Base-by-base conservation (phyloP, 2,888 invertebrate species). In the Brachylomia viminalis region DNA sequence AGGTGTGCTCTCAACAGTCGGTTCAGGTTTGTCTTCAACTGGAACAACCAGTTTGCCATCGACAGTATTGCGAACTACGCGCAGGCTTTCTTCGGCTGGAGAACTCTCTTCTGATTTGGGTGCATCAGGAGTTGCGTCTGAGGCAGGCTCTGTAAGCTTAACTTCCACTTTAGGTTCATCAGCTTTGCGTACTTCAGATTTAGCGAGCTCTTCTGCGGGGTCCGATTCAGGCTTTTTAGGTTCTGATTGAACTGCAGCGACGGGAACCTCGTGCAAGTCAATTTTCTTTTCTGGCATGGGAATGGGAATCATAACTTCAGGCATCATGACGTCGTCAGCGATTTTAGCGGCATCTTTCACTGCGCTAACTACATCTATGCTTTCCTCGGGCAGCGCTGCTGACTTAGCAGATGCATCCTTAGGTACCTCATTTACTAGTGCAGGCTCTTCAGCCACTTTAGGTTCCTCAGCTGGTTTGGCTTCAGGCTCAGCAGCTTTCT, bases 1-100 rank as follows among this genome's bases (percentile, higher is more conserved):
- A 68, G 84, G 71, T 45, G 74, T 80, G 69, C 61, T 80, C 27
- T 71, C 70, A 38, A 58, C 61, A 54, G 52, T 47, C 30, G 75
- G 59, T 65, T 85, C 86, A 82, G 82, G 86, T 86, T 68, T 68
- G 42, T 80, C 68, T 47, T 81, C 80, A 58, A 23, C 49, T 33
- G 82, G 15, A 49, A 79, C 42, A 62, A 79, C 79, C 54, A 80
- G 79, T 61, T 85, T 84, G 30, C 81, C 95, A 74, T 93, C 94
- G 42, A 94, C 92, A 13, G 95, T 94, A 69, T 95, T 96, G 58
- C 96, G 95, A 30, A 95, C 91, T 75, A 95, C 94, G 56, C 95
- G 91, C 27, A 93, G 87, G 61, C 88, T 88, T 30, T 95, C 95
- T 47, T 93, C 93, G 71, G 83, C 56, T 11, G 64, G 69, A 38